Evolutionary conservation across 2,797 vertebrate species (phyloP).

Genomic region (Eutrigla gurnardus): DNA sequence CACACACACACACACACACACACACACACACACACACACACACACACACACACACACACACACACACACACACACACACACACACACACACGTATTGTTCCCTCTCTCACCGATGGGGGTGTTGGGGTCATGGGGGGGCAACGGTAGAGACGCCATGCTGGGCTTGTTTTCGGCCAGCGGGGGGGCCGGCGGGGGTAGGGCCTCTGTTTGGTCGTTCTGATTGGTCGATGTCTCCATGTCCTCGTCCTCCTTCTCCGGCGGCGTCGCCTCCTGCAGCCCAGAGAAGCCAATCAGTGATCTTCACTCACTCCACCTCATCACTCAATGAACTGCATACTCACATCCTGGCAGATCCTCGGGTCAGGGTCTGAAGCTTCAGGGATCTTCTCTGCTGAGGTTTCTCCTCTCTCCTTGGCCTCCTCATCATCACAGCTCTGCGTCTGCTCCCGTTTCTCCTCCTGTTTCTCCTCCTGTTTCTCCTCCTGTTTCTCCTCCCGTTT

Average conservation of each 20-base stretch:
- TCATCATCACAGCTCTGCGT: no score
- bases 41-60: no score
- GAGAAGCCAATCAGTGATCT: neutral
- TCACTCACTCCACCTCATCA: neutral
- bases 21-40: no score
- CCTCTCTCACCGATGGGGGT: conserved; percentile 89
- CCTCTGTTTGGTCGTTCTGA: conserved; percentile 8
- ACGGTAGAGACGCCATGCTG: conserved; percentile 69
- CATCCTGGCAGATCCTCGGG: neutral
- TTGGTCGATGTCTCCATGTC: conserved; percentile 12
- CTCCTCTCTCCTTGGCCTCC: neutral
- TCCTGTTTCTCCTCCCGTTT: neutral
- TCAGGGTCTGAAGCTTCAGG: conserved; percentile 29
- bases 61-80: no score
- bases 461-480: neutral
- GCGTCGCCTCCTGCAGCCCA: conserved; percentile 13
- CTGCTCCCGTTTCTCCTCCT: neutral
- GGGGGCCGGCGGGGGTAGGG: neutral
- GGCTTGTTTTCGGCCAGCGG: conserved; percentile 55
- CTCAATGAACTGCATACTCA: neutral
- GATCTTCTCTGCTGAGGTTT: neutral
- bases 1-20: no score
- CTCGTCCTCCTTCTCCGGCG: conserved; percentile 4
- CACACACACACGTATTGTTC: no score
- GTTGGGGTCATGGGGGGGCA: conserved; percentile 89